phyloP scores from a whole-genome alignment of 2,888 invertebrate species.

The Xanthostigma xanthostigma region DNA sequence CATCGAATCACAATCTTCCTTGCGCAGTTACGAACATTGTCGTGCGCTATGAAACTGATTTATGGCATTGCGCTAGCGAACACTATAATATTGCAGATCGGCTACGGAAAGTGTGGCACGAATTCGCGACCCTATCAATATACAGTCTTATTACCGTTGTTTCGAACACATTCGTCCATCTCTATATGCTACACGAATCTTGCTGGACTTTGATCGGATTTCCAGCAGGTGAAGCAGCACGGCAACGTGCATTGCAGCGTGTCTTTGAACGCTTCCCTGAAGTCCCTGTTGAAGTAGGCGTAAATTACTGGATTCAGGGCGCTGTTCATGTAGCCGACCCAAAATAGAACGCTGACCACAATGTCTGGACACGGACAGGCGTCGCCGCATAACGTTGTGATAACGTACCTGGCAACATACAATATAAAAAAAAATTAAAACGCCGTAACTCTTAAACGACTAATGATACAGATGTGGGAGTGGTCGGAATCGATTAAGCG shows the following conservation, averaged over 20 bases:
- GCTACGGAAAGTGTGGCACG: too few relatives aligned
- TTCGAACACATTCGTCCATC: too few relatives aligned
- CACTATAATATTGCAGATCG: too few relatives aligned
- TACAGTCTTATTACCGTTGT: too few relatives aligned
- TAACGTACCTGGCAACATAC: constrained; percentile 55
- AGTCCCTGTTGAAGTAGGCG: constrained; percentile 92
- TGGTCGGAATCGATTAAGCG: too few relatives aligned
- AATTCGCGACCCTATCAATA: too few relatives aligned
- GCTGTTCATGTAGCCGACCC: constrained; percentile 96
- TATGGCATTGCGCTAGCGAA: too few relatives aligned
- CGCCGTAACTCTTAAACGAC: too few relatives aligned
- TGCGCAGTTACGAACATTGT: too few relatives aligned
- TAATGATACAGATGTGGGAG: too few relatives aligned
- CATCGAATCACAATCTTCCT: too few relatives aligned
- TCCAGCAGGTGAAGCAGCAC: constrained; percentile 64
- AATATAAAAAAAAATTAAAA: background rate
- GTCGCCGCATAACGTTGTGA: constrained; percentile 67
- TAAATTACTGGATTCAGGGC: constrained; percentile 90
- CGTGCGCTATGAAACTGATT: too few relatives aligned
- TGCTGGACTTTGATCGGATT: constrained; percentile 34
- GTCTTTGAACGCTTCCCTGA: constrained; percentile 90
- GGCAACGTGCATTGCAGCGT: constrained; percentile 76
- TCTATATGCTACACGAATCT: constrained; percentile 27
- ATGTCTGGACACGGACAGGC: constrained; percentile 47
- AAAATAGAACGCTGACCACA: constrained; percentile 57